Evolutionary conservation across 2,888 invertebrate genomes (phyloP), one percentile per base, ranked within the genome.

Genomic region (Lissonota sp.): DNA sequence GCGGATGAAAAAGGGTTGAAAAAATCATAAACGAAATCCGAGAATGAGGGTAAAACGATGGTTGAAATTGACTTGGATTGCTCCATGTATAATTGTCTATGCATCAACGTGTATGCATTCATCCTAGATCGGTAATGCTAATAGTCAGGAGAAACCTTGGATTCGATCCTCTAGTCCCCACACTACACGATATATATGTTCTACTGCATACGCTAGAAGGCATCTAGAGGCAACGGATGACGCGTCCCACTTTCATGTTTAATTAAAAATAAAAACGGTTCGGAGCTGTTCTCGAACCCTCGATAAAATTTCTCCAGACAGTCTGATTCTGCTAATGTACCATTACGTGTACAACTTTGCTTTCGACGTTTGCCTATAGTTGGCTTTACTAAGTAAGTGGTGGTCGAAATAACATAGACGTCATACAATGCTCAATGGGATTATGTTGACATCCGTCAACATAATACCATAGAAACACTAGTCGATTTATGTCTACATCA

Each of bases 171-270:
- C 42, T 64, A 53, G 63, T 64, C 63, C 14, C 44, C 46, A 62
- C 63, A 12, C 53, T 16, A 16, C 55, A 53, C 55, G 37, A n/a
- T 6, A 6, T 5, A 46, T 16, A 26, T 44, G 26, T 42, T 12
- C 40, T 8, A 55, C 26, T 26, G 26, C 26, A 8, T 14, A 60
- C 69, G 60, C 26, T n/a, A 42, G n/a, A 44, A 60, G 66, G 37
- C 26, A 44, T 53, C 64, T 4, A 12, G 40, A 57, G 53, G 14
- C 51, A 26, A 57, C 39, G 51, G 66, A 67, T 67, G 66, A 72
- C 72, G 78, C 67, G 78, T 78, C 42, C 72, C 67, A 78, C 78
- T 78, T 78, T 78, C 78, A 72, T 72, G 39, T 62, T 78, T 55
- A 67, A 78, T 72, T 62, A 46, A 72, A 72, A 67, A 67, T 62